These are phyloP conservation scores for Nesogale talazaci DNA, from an alignment of 2,113 vertebrate species.

Conservation along the genomic window DNA sequence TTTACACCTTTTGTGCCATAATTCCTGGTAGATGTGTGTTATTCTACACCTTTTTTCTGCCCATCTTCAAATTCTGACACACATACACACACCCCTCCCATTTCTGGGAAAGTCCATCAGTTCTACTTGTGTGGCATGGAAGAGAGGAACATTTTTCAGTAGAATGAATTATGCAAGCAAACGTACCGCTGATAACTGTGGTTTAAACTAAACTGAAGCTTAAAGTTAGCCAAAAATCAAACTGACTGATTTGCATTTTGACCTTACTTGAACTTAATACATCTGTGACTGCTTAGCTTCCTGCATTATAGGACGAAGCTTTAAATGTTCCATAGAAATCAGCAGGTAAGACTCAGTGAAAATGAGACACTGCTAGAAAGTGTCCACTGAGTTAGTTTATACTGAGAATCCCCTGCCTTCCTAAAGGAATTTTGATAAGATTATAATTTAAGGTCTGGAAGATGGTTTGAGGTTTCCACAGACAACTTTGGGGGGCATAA, in stretches of 20 bases:
- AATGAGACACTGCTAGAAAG: slow-evolving; percentile 1
- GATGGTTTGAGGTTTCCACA: not conserved
- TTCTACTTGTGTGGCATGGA: slow-evolving; percentile 78
- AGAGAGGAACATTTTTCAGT: slow-evolving; percentile 64
- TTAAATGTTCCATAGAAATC: not conserved
- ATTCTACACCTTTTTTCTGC: slow-evolving; percentile 32
- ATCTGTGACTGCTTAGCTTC: slow-evolving; percentile 21
- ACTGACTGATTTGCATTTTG: slow-evolving; percentile 59
- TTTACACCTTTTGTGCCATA: not conserved
- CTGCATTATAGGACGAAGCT: not conserved
- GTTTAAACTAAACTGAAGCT: slow-evolving; percentile 68
- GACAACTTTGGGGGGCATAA: not conserved
- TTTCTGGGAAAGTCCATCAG: slow-evolving; percentile 67
- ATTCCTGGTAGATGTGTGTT: slow-evolving; percentile 16
- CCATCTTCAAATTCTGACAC: slow-evolving; percentile 1
- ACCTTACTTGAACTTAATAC: slow-evolving; percentile 53
- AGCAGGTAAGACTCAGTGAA: not conserved
- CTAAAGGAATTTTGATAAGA: slow-evolving; percentile 24
- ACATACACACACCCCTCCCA: too few relatives aligned
- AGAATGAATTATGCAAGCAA: slow-evolving; percentile 69
- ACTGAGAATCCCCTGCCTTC: not conserved
- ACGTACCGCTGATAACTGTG: slow-evolving; percentile 64
- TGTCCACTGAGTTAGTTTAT: slow-evolving; percentile 16
- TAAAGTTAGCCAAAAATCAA: slow-evolving; percentile 68
- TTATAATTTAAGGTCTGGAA: not conserved